Evolutionary conservation across 2,888 invertebrate genomes (phyloP).

Genomic region (Agrochola lychnidis): DNA sequence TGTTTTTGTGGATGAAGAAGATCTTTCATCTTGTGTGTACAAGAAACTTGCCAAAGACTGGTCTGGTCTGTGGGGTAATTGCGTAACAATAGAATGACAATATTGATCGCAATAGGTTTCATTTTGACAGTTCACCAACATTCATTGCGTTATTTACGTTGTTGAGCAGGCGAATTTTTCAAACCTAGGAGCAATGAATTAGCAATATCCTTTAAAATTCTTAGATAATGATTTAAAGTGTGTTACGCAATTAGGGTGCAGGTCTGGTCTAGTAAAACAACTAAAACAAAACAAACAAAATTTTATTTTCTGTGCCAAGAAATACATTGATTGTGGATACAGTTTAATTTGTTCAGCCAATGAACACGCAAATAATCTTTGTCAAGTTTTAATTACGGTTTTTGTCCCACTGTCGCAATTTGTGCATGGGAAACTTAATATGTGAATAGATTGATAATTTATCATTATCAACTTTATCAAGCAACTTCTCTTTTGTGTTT

Average conservation of each 20-base stretch:
- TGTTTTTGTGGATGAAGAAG: background rate
- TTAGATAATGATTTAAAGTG: no score
- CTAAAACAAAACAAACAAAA: background rate
- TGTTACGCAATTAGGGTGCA: no score
- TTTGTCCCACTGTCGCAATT: constrained; percentile 43
- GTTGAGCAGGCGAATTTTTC: no score
- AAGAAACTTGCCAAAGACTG: background rate
- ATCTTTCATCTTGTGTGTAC: background rate
- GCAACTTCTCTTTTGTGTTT: constrained; percentile 33
- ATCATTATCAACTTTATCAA: constrained; percentile 30
- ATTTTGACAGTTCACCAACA: no score
- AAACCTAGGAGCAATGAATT: no score
- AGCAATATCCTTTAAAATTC: no score
- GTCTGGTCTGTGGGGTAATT: background rate
- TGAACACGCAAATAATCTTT: constrained; percentile 40
- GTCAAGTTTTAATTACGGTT: constrained; percentile 44
- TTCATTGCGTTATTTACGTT: no score
- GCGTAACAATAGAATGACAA: no score
- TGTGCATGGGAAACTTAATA: constrained; percentile 40
- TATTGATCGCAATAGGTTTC: no score
- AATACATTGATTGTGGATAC: background rate
- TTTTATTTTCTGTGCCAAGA: background rate
- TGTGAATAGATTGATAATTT: constrained; percentile 36
- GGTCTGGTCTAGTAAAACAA: no score
- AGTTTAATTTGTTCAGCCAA: constrained; percentile 1